These are phyloP conservation scores for Drosophila quinaria DNA, from an alignment of 2,888 invertebrate species.

Conservation along the genomic window DNA sequence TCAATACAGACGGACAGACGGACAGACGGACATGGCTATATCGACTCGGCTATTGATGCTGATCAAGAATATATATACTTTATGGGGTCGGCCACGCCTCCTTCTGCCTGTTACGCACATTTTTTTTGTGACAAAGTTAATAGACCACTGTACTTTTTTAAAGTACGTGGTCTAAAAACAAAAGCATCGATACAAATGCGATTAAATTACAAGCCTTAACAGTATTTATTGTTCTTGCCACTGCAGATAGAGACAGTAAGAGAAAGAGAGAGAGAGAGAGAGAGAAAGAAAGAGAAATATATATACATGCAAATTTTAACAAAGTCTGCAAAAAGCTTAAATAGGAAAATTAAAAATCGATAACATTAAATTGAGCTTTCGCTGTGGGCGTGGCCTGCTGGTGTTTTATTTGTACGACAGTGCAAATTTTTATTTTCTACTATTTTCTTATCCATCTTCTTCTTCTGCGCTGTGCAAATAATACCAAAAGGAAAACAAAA, in stretches of 20 bases:
- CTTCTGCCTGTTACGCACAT: no score
- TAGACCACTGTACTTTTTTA: no score
- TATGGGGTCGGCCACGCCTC: no score
- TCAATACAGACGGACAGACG: no score
- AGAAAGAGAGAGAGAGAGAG: background rate
- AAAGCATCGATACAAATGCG: conserved; percentile 75
- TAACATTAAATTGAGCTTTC: conserved; percentile 71
- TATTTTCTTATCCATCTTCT: conserved; percentile 14
- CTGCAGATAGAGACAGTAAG: background rate
- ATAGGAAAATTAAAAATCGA: conserved; percentile 79
- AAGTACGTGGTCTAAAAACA: no score
- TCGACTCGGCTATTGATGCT: no score
- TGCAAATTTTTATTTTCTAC: conserved; percentile 40
- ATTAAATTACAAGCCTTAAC: conserved; percentile 77
- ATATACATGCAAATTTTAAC: conserved; percentile 53
- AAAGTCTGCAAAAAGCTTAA: conserved; percentile 72
- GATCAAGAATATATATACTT: no score
- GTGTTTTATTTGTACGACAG: conserved; percentile 20
- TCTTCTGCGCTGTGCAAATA: conserved; percentile 17
- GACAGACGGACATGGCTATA: no score
- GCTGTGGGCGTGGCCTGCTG: conserved; percentile 32
- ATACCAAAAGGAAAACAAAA: conserved; percentile 59
- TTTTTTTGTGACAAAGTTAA: no score
- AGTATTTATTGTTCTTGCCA: conserved; percentile 36
- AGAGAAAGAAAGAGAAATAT: background rate